phyloP scores from a whole-genome alignment of 92 coral and sea anemone genomes.

The Porites evermanni region DNA sequence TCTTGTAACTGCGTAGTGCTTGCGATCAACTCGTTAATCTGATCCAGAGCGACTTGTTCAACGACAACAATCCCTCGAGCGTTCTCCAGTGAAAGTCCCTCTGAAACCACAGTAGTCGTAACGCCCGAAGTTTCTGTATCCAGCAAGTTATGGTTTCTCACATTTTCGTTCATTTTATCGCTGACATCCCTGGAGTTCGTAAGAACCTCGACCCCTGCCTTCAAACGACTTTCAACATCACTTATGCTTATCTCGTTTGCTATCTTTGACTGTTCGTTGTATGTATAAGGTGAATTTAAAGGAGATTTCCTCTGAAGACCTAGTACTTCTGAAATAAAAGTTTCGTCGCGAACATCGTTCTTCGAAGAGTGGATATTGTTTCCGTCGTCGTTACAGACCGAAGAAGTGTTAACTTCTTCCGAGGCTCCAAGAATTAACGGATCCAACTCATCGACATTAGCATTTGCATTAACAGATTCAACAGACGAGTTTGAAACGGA shows the following conservation, averaged over 20 bases:
- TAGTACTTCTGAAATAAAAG: slow-evolving; percentile 7
- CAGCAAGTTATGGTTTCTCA: not conserved
- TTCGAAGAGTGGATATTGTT: slow-evolving; percentile 16
- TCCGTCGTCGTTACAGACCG: slow-evolving; percentile 32
- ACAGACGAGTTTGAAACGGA: slow-evolving; percentile 24
- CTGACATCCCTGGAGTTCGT: not conserved
- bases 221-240: not conserved
- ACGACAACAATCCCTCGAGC: slow-evolving; percentile 74
- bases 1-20: slow-evolving; percentile 14
- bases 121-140: slow-evolving; percentile 39
- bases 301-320: slow-evolving; percentile 33
- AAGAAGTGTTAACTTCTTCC: slow-evolving; percentile 79
- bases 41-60: slow-evolving; percentile 84
- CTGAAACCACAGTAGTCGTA: slow-evolving; percentile 38
- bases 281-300: slow-evolving; percentile 33
- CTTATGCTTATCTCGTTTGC: slow-evolving; percentile 7
- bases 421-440: slow-evolving; percentile 82
- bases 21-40: slow-evolving; percentile 62
- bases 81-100: slow-evolving; percentile 36
- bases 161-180: slow-evolving; percentile 12
- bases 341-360: slow-evolving; percentile 9
- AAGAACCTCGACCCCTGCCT: not conserved
- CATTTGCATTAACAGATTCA: not conserved
- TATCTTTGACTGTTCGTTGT: slow-evolving; percentile 39
- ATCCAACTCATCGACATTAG: slow-evolving; percentile 46